phyloP scores from a whole-genome alignment of 2,113 vertebrate genomes.

The Crotalus viridis region DNA sequence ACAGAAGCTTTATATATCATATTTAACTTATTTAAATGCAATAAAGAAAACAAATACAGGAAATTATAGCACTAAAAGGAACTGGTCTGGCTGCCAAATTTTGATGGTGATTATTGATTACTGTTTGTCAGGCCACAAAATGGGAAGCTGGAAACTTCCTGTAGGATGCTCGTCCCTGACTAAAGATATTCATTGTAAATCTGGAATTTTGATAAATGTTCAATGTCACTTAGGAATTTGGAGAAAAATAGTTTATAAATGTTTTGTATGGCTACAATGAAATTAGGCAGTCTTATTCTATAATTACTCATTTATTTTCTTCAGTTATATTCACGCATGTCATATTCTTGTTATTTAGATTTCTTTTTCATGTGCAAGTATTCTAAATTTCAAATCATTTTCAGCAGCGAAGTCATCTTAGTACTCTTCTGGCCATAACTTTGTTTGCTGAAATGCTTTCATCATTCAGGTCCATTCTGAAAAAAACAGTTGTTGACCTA shows the following conservation, averaged over 20 bases:
- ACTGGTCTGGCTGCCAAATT: not conserved
- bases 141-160: not conserved
- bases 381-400: not conserved
- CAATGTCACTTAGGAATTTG: not conserved
- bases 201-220: not conserved
- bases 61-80: not conserved
- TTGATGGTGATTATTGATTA: not conserved
- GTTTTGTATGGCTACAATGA: not conserved
- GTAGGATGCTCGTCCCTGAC: not conserved
- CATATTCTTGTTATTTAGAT: not conserved
- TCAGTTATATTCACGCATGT: not conserved
- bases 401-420: not conserved
- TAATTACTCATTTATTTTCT: not conserved
- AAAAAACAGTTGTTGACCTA: not conserved
- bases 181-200: not conserved
- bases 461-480: not conserved
- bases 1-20: not conserved
- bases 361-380: not conserved
- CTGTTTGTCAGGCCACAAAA: not conserved
- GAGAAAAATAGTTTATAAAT: not conserved
- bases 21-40: not conserved
- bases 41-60: not conserved
- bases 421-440: not conserved
- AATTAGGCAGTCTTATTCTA: not conserved
- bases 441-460: not conserved